A percentile compares a stretch with the other conserved stretches of the same genome.
phyloP scores from a whole-genome alignment of 2,888 invertebrate species.

The Dendrolimus pini region DNA sequence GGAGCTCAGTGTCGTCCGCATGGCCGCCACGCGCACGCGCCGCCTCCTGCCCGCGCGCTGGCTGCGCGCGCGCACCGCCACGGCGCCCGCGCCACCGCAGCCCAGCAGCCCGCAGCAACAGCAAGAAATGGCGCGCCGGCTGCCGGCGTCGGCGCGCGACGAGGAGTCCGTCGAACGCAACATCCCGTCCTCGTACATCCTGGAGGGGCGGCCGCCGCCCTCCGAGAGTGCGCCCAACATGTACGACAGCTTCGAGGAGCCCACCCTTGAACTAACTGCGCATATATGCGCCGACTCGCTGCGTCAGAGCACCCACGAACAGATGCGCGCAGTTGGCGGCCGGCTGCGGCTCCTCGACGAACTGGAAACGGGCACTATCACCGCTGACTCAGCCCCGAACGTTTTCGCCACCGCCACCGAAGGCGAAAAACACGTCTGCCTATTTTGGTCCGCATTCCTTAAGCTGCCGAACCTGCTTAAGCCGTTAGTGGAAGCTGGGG shows the following conservation, averaged over 20 bases:
- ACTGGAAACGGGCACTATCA: constrained; percentile 81
- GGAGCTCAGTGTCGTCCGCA: constrained; percentile 53
- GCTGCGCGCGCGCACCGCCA: constrained; percentile 48
- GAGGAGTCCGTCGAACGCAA: constrained; percentile 79
- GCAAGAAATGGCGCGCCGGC: constrained; percentile 13
- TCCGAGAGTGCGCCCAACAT: constrained; percentile 88
- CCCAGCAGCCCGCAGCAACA: constrained; percentile 14
- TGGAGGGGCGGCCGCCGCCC: constrained; percentile 86
- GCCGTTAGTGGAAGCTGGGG: constrained; percentile 79
- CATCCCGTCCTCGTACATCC: constrained; percentile 80
- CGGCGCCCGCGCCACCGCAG: constrained; percentile 15
- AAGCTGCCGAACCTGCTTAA: constrained; percentile 81
- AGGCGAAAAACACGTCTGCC: constrained; percentile 82
- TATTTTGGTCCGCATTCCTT: constrained; percentile 85
- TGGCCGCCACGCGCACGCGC: constrained; percentile 61
- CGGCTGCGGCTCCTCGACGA: constrained; percentile 83
- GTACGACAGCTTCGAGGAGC: constrained; percentile 88
- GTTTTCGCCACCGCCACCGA: constrained; percentile 77
- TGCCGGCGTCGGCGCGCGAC: constrained; percentile 34
- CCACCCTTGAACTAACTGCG: constrained; percentile 81
- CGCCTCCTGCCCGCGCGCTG: constrained; percentile 57
- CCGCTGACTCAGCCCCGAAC: constrained; percentile 70
- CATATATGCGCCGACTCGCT: constrained; percentile 85
- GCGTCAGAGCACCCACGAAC: constrained; percentile 83
- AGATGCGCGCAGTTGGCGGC: constrained; percentile 83